Conservation (phyloP, 2,888 invertebrate species). For the Rhogogaster chlorosoma region DNA sequence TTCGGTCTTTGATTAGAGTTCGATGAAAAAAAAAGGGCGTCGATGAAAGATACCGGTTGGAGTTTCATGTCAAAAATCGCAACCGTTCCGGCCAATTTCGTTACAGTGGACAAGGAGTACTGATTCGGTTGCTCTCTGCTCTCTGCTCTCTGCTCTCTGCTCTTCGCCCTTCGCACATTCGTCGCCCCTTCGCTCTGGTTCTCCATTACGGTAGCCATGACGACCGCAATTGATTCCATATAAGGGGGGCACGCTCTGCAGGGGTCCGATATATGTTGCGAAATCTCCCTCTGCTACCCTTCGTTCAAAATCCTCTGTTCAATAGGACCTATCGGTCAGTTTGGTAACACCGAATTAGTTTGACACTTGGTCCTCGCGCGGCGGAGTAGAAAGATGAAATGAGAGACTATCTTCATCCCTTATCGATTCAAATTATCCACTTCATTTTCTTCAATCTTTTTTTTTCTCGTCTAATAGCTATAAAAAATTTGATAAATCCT, state of each 20-base stretch:
- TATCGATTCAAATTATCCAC: background rate
- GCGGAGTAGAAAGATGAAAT: too few species aligned
- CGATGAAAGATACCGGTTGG: background rate
- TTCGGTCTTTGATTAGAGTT: background rate
- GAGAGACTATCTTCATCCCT: background rate
- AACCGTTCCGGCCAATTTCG: background rate
- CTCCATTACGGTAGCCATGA: slow-evolving; percentile 77
- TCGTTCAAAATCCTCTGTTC: background rate
- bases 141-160: slow-evolving; percentile 23
- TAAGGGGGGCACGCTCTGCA: slow-evolving; percentile 42
- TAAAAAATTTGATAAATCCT: background rate
- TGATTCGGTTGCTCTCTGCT: background rate
- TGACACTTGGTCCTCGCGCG: background rate
- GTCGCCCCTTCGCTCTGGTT: slow-evolving; percentile 69
- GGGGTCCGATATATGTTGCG: slow-evolving; percentile 14
- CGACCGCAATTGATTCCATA: slow-evolving; percentile 75
- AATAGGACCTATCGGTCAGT: background rate
- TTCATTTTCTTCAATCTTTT: background rate
- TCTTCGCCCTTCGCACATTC: slow-evolving; percentile 15
- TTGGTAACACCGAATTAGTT: background rate
- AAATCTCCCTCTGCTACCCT: background rate
- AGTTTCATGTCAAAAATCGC: background rate
- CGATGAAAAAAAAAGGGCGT: background rate
- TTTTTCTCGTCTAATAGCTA: background rate
- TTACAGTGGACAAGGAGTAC: background rate